Evolutionary conservation across 1,140 invertebrate genomes (phyloP).

Genomic region (Amphibalanus amphitrite): DNA sequence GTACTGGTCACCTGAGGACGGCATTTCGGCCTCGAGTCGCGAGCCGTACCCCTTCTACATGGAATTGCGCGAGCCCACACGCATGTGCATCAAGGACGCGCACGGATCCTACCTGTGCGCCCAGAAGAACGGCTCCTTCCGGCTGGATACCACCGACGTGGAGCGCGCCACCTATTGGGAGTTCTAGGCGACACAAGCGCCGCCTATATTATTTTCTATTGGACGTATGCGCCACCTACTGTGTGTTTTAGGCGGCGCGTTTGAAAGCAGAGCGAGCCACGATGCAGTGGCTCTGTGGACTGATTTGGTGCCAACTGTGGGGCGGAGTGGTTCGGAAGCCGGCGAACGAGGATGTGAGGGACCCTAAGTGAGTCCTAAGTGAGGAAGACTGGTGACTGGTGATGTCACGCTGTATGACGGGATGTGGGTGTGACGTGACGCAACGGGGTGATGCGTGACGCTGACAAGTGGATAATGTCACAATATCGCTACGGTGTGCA

Average conservation of each 20-base stretch:
- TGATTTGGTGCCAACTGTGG: background rate
- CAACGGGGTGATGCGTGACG: too few species aligned
- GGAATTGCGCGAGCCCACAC: constrained; percentile 74
- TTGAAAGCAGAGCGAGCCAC: too few species aligned
- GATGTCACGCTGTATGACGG: background rate
- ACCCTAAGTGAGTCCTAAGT: too few species aligned
- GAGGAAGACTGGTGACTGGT: background rate
- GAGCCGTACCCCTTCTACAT: constrained; percentile 74
- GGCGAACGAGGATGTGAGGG: too few species aligned
- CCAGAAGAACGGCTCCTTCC: constrained; percentile 85
- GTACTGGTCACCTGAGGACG: constrained; percentile 76
- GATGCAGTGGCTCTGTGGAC: background rate
- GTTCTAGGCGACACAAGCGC: too few species aligned
- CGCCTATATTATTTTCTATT: too few species aligned
- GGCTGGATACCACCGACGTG: constrained; percentile 57
- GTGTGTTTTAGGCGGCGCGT: background rate
- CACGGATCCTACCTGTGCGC: constrained; percentile 66
- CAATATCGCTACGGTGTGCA: too few species aligned
- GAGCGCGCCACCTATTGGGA: constrained; percentile 79
- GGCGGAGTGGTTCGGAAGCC: too few species aligned
- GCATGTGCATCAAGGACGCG: constrained; percentile 68
- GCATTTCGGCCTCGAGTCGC: constrained; percentile 68
- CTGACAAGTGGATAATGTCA: too few species aligned
- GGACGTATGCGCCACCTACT: too few species aligned
- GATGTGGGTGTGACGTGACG: too few species aligned